Evolutionary conservation across 2,113 vertebrate species (phyloP).

Genomic region (Vidua macroura): DNA sequence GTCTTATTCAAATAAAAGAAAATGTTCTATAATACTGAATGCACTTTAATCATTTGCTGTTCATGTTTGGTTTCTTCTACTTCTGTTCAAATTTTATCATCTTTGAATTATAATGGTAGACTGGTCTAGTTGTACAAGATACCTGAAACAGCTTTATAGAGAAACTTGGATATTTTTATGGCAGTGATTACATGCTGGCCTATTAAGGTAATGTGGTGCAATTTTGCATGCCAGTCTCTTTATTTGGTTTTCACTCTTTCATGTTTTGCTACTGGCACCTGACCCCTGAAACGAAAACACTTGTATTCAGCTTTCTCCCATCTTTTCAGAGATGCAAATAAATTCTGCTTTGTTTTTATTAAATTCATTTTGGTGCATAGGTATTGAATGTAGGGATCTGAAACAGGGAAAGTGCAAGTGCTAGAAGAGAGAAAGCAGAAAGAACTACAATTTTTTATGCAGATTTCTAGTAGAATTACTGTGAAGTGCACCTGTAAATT

Average conservation of each 20-base stretch:
- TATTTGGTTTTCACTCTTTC: neutral
- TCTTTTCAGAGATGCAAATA: neutral
- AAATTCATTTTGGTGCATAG: neutral
- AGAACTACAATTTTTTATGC: neutral
- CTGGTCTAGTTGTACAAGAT: neutral
- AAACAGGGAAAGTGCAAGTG: neutral
- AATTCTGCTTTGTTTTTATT: neutral
- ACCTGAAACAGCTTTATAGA: neutral
- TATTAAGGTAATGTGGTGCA: neutral
- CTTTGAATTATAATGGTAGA: neutral
- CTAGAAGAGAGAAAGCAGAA: neutral
- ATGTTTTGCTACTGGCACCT: neutral
- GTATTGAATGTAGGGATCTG: neutral
- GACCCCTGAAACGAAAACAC: neutral
- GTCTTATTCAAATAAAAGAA: neutral
- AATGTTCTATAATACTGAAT: neutral
- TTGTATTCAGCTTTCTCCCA: neutral
- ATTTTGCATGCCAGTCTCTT: neutral
- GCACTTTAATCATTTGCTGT: neutral
- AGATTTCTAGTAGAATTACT: neutral
- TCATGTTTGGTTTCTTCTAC: neutral
- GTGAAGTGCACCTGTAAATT: neutral
- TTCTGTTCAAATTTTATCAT: neutral
- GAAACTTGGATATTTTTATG: neutral
- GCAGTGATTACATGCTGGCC: neutral